Percentiles rank a stretch among this genome's conserved stretches.
phyloP scores from a whole-genome alignment of 2,797 vertebrate species.

The Melanogrammus aeglefinus region DNA sequence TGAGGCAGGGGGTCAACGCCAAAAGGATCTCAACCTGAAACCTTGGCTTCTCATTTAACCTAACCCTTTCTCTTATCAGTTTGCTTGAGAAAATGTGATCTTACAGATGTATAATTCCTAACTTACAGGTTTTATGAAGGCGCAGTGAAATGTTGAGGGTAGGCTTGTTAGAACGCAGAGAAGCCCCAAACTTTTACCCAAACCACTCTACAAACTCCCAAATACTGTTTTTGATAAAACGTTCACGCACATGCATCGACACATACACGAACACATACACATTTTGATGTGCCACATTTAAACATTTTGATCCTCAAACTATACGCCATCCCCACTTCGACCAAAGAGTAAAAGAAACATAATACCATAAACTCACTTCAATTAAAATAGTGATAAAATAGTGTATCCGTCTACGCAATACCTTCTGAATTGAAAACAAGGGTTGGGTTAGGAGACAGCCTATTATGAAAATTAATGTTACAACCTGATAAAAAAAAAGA shows the following conservation, averaged over 20 bases:
- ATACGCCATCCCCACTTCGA: too few relatives aligned
- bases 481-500: not conserved
- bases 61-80: not conserved
- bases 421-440: too few relatives aligned
- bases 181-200: slow-evolving; percentile 7
- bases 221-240: not conserved
- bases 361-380: too few relatives aligned
- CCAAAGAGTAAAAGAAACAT: too few relatives aligned
- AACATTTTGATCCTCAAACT: not conserved
- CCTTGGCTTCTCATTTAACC: not conserved
- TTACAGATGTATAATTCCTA: not conserved
- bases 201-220: slow-evolving; percentile 1
- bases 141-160: slow-evolving; percentile 16
- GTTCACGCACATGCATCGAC: not conserved
- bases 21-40: not conserved
- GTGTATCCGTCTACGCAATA: too few relatives aligned
- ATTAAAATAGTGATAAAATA: too few relatives aligned
- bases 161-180: slow-evolving; percentile 13
- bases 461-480: too few relatives aligned
- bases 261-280: not conserved
- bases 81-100: not conserved
- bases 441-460: too few relatives aligned
- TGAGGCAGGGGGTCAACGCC: not conserved
- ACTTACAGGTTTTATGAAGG: slow-evolving; percentile 6
- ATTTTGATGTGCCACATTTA: not conserved